Evolutionary conservation across 2,888 invertebrate genomes (phyloP), one percentile per base, ranked within the genome.

Genomic region (Dynastes hyllus): DNA sequence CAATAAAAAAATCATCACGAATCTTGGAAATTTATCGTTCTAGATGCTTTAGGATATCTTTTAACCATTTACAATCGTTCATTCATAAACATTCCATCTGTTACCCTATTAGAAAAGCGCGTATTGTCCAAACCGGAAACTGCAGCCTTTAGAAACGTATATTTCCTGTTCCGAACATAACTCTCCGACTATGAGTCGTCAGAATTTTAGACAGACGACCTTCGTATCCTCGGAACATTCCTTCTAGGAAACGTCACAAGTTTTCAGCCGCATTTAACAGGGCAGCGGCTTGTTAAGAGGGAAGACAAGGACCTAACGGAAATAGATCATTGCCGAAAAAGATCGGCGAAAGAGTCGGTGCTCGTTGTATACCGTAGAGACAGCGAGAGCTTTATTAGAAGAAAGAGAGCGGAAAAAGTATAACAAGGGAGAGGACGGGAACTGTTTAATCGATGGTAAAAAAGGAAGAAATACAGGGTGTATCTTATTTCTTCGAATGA

Each of bases 101-200:
- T 37, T 37, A 37, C 6, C 37, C 37, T 37, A 37, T 6, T 37
- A 37, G 37, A 37, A 37, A 37, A 37, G 37, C 4, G 3, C 6
- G 6, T 37, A 37, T 45, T 45, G 45, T 45, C 45, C 45, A 8
- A 55, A 55, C 16, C 55, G 55, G 55, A 55, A 55, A 8, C 16
- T 55, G 3, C 55, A 22, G 55, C 55, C 55, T 55, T 16, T 55
- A 55, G 22, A 22, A 45, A 8, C 45, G 55, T 1, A 55, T 55
- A 55, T 16, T 55, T 55, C 55, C 55, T 55, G 55, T 55, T 55
- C 55, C 55, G 55, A 55, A n/a, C 55, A 16, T 55, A n/a, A 22
- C 13, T 8, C 55, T n/a, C 55, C 55, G 55, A 16, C 55, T 16
- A 55, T 55, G 16, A 13, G 1, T 22, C 55, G 55, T 55, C 13